Evolutionary conservation across 2,888 invertebrate species (phyloP), one percentile per base, ranked within the genome.

Genomic region (Melanotus villosus): DNA sequence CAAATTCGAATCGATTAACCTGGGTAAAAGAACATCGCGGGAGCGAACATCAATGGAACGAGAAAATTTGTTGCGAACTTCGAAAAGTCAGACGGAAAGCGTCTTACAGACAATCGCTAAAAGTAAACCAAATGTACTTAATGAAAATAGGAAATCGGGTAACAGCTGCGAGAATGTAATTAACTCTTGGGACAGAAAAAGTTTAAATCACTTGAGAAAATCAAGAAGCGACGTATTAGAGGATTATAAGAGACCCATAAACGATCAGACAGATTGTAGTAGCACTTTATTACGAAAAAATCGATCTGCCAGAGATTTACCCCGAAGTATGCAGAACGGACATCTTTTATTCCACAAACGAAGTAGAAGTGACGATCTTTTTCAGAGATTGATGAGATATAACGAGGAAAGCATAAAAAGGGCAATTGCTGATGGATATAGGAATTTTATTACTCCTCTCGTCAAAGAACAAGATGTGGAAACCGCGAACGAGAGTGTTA

Each of bases 391-490:
- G 73, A 73, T 81, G 66, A 82, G 80, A 68, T 75, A 75, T 74
- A 80, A 76, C 68, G 79, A 80, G 41, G 82, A 80, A 60, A 71
- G 76, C 41, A 45, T 79, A 32, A 81, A 80, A 74, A 73, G 80
- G 10, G 81, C 81, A 5, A 80, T 81, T 71, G 73, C 70, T 38
- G 82, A 82, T 60, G 80, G 81, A n/a, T 81, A 81, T 68, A 79
- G 76, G 68, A 80, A 80, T 65, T 81, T 82, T 73, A 75, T 82
- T 54, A 77, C 56, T 1, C 68, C 71, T 16, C 52, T 47, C 10
- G 50, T 12, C 21, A 21, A 1, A 50, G 6, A 43, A 66, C 21
- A 21, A 32, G 21, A 45, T 18, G 6, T n/a, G 18, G 45, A 45
- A 45, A 45, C 45, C 43, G 7, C 30, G 19, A 59, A 32, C 32